Conservation (phyloP, 2,888 invertebrate genomes). For the Mayetiola destructor region DNA sequence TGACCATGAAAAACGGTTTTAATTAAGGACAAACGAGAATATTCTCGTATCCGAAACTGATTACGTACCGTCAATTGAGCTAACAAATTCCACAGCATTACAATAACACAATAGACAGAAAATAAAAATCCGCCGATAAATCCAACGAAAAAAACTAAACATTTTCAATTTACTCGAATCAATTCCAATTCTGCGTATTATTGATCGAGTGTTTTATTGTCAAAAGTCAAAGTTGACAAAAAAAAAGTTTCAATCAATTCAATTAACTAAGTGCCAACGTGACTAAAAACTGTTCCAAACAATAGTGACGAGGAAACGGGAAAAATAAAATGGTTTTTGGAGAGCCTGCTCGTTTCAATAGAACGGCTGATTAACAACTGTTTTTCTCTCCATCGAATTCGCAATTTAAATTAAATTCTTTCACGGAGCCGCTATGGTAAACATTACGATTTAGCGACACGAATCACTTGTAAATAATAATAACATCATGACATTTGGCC, state of each 20-base stretch:
- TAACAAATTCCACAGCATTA: not conserved
- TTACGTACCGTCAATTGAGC: not conserved
- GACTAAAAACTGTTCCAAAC: no score
- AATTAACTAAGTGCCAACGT: no score
- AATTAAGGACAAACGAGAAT: no score
- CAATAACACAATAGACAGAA: not conserved
- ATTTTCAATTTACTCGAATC: no score
- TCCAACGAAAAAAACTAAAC: conserved; percentile 3
- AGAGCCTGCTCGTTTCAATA: no score
- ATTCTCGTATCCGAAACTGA: not conserved
- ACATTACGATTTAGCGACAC: not conserved
- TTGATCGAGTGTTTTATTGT: no score
- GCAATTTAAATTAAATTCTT: not conserved
- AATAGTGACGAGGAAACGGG: no score
- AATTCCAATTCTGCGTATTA: no score
- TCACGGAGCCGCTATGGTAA: not conserved
- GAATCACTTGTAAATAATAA: not conserved
- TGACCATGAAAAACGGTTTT: no score
- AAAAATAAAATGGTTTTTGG: no score
- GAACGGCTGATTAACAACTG: not conserved
- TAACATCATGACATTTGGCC: not conserved
- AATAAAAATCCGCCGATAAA: not conserved
- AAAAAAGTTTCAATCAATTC: no score
- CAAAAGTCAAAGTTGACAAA: no score
- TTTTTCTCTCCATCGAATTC: not conserved